phyloP scores from a whole-genome alignment of 2,113 vertebrate species.

The Tautogolabrus adspersus region DNA sequence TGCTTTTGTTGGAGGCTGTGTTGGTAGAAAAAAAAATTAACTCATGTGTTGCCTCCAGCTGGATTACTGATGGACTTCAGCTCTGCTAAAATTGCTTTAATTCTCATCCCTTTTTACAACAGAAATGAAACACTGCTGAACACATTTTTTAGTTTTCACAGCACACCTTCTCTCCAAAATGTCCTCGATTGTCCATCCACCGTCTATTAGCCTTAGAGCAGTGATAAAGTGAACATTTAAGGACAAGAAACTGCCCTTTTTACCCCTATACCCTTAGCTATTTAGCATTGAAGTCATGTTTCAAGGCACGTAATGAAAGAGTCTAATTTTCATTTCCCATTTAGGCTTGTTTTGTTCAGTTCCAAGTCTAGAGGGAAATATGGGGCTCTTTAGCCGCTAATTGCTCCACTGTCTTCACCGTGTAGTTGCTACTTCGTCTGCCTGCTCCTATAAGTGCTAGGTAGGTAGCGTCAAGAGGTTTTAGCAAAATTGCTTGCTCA shows the following conservation, averaged over 20 bases:
- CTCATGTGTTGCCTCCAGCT: slow-evolving; percentile 14
- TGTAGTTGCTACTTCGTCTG: no score
- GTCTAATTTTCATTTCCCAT: not conserved
- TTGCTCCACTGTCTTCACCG: not conserved
- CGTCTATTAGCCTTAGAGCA: not conserved
- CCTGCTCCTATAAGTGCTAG: not conserved
- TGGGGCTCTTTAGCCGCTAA: not conserved
- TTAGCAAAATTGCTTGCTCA: not conserved
- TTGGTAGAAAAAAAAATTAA: not conserved
- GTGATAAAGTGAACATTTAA: not conserved
- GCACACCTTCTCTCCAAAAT: not conserved
- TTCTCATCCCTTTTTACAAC: not conserved
- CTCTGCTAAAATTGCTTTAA: not conserved
- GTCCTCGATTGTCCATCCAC: not conserved
- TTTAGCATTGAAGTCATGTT: not conserved
- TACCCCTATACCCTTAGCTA: not conserved
- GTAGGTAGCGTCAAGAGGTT: not conserved
- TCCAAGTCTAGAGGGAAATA: not conserved
- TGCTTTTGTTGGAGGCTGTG: slow-evolving; percentile 6
- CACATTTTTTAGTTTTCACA: not conserved
- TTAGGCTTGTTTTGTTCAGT: not conserved
- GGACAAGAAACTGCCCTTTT: not conserved
- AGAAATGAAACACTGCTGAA: not conserved
- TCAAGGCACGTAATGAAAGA: not conserved
- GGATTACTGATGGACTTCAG: slow-evolving; percentile 20